Percentiles rank a stretch among this genome's conserved stretches.
phyloP scores from a whole-genome alignment of 2,888 invertebrate species.

The Rhabditophanes sp. region DNA sequence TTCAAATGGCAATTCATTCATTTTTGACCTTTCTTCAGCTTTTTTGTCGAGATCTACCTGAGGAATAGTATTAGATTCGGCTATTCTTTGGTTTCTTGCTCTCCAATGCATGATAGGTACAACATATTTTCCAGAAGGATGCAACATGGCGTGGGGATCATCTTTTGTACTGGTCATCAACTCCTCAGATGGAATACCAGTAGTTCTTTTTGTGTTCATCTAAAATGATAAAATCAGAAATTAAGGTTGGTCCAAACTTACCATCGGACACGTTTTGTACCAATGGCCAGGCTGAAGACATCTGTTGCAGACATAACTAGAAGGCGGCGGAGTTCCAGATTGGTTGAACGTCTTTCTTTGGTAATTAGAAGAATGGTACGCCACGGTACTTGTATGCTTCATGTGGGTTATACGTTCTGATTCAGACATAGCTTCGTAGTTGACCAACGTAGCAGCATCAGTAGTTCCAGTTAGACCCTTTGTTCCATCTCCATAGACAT shows the following conservation, averaged over 20 bases:
- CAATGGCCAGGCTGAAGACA: slow-evolving; percentile 89
- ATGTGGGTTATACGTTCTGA: slow-evolving; percentile 92
- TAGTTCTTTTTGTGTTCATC: slow-evolving; percentile 54
- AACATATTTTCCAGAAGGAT: slow-evolving; percentile 47
- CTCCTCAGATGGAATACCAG: slow-evolving; percentile 69
- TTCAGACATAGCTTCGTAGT: no score
- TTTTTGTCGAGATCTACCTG: no score
- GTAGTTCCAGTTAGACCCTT: no score
- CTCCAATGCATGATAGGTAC: slow-evolving; percentile 52
- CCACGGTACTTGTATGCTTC: slow-evolving; percentile 88
- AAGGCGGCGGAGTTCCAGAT: slow-evolving; percentile 70
- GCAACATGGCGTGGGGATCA: slow-evolving; percentile 47
- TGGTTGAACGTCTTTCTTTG: slow-evolving; percentile 49
- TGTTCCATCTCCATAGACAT: no score
- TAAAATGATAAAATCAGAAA: slow-evolving; percentile 16
- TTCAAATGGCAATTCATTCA: no score
- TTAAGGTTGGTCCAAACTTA: slow-evolving; percentile 10
- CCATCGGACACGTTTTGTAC: slow-evolving; percentile 77
- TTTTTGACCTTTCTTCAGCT: no score
- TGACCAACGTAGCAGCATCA: no score
- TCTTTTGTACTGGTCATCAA: slow-evolving; percentile 43
- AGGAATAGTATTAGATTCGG: slow-evolving; percentile 5
- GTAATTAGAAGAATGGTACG: slow-evolving; percentile 88
- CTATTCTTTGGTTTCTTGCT: slow-evolving; percentile 58
- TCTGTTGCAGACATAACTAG: slow-evolving; percentile 80